phyloP scores from a whole-genome alignment of 2,113 vertebrate genomes.

The Canis aureus region DNA sequence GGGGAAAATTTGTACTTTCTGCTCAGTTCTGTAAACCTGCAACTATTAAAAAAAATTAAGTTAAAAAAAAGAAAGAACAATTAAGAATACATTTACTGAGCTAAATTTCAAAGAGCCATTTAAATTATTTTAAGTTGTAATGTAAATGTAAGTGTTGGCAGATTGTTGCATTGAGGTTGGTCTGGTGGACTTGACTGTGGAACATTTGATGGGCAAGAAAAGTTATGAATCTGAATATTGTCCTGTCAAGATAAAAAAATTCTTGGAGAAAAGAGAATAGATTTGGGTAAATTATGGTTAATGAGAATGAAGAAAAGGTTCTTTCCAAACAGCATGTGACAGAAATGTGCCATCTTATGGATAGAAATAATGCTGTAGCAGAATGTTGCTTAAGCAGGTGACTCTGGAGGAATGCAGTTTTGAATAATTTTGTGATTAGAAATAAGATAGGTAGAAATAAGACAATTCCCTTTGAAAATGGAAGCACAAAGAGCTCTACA shows the following conservation, averaged over 20 bases:
- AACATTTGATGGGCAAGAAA: neutral
- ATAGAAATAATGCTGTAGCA: neutral
- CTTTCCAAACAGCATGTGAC: neutral
- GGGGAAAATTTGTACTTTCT: neutral
- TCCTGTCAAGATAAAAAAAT: neutral
- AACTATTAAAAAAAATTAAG: neutral
- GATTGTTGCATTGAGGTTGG: neutral
- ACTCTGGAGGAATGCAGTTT: neutral
- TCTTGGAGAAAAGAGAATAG: neutral
- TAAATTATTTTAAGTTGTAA: neutral
- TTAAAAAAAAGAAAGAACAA: neutral
- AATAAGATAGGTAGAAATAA: neutral
- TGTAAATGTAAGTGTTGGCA: neutral
- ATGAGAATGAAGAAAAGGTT: neutral
- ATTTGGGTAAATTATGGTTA: slow-evolving; percentile 2
- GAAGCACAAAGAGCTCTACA: neutral
- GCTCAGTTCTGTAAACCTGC: neutral
- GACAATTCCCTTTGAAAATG: neutral
- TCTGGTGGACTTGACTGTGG: neutral
- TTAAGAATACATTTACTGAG: neutral
- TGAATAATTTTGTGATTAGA: neutral
- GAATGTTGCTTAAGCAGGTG: neutral
- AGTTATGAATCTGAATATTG: neutral
- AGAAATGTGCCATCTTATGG: neutral
- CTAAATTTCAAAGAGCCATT: neutral